Evolutionary conservation across 2,113 vertebrate genomes (phyloP), one percentile per base, ranked within the genome.

Genomic region (Rhabdomys dilectus): DNA sequence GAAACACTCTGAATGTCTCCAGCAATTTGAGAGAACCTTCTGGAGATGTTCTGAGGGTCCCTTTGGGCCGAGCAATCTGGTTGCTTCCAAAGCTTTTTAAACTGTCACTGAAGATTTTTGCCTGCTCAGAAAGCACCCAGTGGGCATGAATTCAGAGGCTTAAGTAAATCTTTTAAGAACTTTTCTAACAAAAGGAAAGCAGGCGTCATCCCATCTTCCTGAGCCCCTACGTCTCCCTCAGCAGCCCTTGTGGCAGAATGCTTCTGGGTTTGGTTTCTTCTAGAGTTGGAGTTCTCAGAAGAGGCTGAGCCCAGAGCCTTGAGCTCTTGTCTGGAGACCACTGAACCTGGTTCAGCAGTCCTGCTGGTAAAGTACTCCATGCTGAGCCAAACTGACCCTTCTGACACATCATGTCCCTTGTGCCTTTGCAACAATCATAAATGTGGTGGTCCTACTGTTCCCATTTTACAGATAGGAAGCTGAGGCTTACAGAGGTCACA

Each of bases 1-100:
- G 84, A 39, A 64, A 7, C 0, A 0, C 76, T 89, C 17, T 0
- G 8, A 42, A 7, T 70, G 85, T 48, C 81, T 39, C 75, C 64
- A 2, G n/a, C 39, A 4, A 0, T 97, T 88, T 93, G 91, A 72
- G 93, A 93, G 56, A 93, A 95, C 56, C 77, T 75, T 84, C 88
- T 56, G 68, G 88, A 45, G 11, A 1, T 3, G 90, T 91, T 95
- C 87, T 3, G 29, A 92, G 93, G 96, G 97, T 96, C 97, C 75
- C 95, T 91, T 72, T 34, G 96, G 97, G 96, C 94, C 26, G 58
- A 76, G 95, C 24, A 6, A 97, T 70, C 88, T 85, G 60, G 93
- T 96, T 96, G 96, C 97, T 97, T 98, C 97, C 76, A 66, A 98
- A 96, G 81, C 91, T 97, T 94, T 97, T 92, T 97, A 97, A 98